Conservation (phyloP, 2,888 invertebrate species). For the Selenia dentaria region DNA sequence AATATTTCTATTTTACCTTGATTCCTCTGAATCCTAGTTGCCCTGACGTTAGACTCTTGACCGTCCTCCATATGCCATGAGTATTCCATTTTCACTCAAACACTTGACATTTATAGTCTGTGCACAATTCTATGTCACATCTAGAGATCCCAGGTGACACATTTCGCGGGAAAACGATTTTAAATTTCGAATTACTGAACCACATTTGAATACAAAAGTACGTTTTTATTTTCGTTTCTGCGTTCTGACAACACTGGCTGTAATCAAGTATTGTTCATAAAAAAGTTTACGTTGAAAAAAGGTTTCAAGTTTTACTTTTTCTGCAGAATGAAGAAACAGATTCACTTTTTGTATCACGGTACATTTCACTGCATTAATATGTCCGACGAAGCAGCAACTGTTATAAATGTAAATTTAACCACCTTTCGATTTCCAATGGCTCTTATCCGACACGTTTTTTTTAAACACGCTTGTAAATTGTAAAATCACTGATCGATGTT, state of each 20-base stretch:
- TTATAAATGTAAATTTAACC: slow-evolving; percentile 14
- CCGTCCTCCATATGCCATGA: slow-evolving; percentile 76
- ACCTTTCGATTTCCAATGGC: slow-evolving; percentile 17
- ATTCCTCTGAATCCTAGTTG: slow-evolving; percentile 51
- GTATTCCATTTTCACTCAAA: slow-evolving; percentile 73
- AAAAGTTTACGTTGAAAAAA: neutral
- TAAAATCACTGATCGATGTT: slow-evolving; percentile 18
- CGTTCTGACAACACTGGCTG: too few relatives aligned
- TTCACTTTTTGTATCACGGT: slow-evolving; percentile 8
- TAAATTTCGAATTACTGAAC: neutral
- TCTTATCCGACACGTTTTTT: slow-evolving; percentile 4
- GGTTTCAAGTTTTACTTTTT: neutral
- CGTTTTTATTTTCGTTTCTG: too few relatives aligned
- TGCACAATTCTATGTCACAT: slow-evolving; percentile 46
- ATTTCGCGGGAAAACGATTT: slow-evolving; percentile 37
- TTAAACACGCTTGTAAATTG: slow-evolving; percentile 7
- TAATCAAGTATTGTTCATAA: too few relatives aligned
- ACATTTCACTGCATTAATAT: slow-evolving; percentile 18
- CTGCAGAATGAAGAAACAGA: neutral
- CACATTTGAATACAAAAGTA: neutral
- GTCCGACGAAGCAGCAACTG: slow-evolving; percentile 4
- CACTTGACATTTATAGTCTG: slow-evolving; percentile 28
- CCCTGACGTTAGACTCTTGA: slow-evolving; percentile 57
- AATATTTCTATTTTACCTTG: slow-evolving; percentile 71
- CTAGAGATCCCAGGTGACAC: slow-evolving; percentile 49